phyloP scores from a whole-genome alignment of 2,888 invertebrate genomes.

The Entomobrya multifasciata region DNA sequence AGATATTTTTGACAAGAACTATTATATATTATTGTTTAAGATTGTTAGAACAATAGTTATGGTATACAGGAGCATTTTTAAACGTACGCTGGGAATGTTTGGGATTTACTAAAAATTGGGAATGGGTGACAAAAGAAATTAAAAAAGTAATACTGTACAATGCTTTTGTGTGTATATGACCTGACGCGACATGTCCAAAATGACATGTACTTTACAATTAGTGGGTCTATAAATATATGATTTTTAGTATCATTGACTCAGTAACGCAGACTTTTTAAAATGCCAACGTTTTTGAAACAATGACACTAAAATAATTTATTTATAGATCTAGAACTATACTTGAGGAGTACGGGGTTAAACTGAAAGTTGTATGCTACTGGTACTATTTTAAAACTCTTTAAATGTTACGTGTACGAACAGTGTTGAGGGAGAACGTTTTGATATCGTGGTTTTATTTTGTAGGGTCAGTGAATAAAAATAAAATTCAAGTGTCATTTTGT shows the following conservation, averaged over 20 bases:
- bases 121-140: constrained; percentile 14
- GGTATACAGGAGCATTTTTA: constrained; percentile 36
- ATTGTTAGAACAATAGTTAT: not conserved
- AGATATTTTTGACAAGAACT: constrained; percentile 72
- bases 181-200: too few relatives aligned
- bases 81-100: constrained; percentile 5
- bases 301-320: too few relatives aligned
- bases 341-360: too few relatives aligned
- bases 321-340: too few relatives aligned
- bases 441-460: constrained; percentile 11
- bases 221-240: too few relatives aligned
- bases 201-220: too few relatives aligned
- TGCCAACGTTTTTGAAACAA: too few relatives aligned
- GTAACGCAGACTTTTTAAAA: too few relatives aligned
- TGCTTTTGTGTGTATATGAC: not conserved
- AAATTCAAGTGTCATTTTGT: not conserved
- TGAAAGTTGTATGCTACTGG: not conserved
- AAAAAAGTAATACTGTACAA: not conserved
- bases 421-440: constrained; percentile 4
- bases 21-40: not conserved
- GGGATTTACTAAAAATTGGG: constrained; percentile 9
- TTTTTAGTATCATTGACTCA: too few relatives aligned
- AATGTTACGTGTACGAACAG: not conserved
- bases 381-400: constrained; percentile 20
- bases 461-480: not conserved